A percentile compares a stretch with the other conserved stretches of the same genome.
Evolutionary conservation across 2,797 vertebrate genomes (phyloP).

Genomic region (Percopsis omiscomaycus): DNA sequence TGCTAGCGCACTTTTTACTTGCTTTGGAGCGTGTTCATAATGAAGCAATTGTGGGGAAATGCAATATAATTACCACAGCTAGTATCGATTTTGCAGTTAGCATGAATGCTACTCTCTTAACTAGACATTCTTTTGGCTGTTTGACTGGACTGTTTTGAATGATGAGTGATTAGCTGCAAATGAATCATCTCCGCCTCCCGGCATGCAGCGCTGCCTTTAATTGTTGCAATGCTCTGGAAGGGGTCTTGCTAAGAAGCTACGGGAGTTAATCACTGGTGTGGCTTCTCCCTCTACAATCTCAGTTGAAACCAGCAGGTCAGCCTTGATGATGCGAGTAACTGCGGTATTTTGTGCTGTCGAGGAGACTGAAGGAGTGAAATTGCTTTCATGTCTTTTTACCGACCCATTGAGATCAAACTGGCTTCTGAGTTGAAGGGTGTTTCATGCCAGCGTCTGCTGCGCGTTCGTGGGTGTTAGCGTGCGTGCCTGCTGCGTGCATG

Average conservation of each 20-base stretch:
- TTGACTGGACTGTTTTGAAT: conserved; percentile 50
- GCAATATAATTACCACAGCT: conserved; percentile 26
- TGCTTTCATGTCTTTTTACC: conserved; percentile 45
- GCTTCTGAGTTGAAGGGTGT: conserved; percentile 41
- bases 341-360: conserved; percentile 22
- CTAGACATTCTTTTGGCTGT: conserved; percentile 35
- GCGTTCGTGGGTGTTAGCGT: conserved; percentile 18
- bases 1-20: not conserved
- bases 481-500: conserved; percentile 2
- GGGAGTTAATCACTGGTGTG: conserved; percentile 37
- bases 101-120: conserved; percentile 31
- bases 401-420: conserved; percentile 52
- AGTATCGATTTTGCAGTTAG: conserved; percentile 16
- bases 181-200: conserved; percentile 50
- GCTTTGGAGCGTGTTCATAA: conserved; percentile 18
- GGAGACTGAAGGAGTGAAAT: conserved; percentile 29
- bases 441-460: conserved; percentile 42
- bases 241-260: conserved; percentile 53
- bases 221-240: conserved; percentile 63
- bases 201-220: conserved; percentile 51
- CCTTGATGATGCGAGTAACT: conserved; percentile 49
- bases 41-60: conserved; percentile 25
- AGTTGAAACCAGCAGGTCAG: conserved; percentile 38
- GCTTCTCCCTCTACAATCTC: conserved; percentile 35
- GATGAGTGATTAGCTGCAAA: conserved; percentile 50